These are phyloP conservation scores for Elysia chlorotica DNA, from an alignment of 1,140 invertebrate genomes.

Conservation along the genomic window DNA sequence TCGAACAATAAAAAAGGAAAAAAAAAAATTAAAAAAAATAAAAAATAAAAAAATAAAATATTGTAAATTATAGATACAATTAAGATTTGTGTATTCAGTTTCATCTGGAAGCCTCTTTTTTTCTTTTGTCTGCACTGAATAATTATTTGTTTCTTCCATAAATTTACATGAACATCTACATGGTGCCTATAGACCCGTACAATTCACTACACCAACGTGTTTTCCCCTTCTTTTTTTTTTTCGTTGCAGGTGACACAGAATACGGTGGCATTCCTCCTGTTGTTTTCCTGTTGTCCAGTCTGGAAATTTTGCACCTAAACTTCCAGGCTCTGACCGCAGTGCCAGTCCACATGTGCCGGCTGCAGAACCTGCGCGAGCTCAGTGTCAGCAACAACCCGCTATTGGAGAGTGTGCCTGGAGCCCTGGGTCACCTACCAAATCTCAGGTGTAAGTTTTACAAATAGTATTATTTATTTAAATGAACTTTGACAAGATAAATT, in stretches of 20 bases:
- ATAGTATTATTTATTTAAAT: background rate
- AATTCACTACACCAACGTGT: background rate
- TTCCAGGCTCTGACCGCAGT: slow-evolving; percentile 46
- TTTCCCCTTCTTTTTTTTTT: background rate
- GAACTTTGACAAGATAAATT: no score
- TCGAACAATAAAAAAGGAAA: no score
- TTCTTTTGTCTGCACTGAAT: no score
- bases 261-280: slow-evolving; percentile 49
- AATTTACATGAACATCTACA: background rate
- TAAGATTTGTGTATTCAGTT: background rate
- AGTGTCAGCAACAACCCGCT: slow-evolving; percentile 40
- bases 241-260: slow-evolving; percentile 32
- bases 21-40: no score
- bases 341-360: slow-evolving; percentile 38
- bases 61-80: background rate
- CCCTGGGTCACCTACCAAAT: slow-evolving; percentile 42
- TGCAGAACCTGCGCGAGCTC: slow-evolving; percentile 37
- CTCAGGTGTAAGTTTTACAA: slow-evolving; percentile 34
- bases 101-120: background rate
- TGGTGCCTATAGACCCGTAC: background rate
- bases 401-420: slow-evolving; percentile 43
- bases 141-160: background rate
- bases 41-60: background rate
- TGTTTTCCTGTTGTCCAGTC: slow-evolving; percentile 36
- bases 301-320: slow-evolving; percentile 40